Percentiles rank a stretch among this genome's conserved stretches.
Evolutionary conservation across 2,888 invertebrate genomes (phyloP).

Genomic region (Drosophila ustulata): DNA sequence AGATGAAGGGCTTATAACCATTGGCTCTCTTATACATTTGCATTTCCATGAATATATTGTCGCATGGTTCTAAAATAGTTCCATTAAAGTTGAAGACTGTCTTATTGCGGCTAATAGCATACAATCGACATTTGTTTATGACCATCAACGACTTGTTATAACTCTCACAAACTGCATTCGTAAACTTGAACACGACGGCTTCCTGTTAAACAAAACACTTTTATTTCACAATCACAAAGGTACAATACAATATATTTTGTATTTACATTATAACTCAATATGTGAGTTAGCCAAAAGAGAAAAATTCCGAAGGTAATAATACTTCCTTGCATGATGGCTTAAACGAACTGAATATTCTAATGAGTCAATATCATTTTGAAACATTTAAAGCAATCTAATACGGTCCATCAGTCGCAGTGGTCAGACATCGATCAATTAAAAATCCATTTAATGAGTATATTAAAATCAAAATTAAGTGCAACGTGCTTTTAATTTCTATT

Average conservation of each 20-base stretch:
- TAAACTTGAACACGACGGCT: constrained; percentile 10
- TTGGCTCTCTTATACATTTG: constrained; percentile 20
- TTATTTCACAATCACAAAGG: background rate
- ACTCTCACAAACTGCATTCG: constrained; percentile 24
- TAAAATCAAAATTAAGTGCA: background rate
- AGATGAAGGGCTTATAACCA: constrained; percentile 40
- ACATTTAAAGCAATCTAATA: too few species aligned
- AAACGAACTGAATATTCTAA: background rate
- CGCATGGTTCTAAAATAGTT: constrained; percentile 2
- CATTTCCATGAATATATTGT: background rate
- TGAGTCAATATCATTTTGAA: too few species aligned
- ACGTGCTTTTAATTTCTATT: background rate
- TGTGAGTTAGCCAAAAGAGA: background rate
- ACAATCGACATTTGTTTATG: constrained; percentile 27
- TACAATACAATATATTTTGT: background rate
- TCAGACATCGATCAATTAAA: background rate
- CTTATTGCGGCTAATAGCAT: constrained; percentile 24
- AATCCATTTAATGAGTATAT: too few species aligned
- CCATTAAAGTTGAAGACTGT: constrained; percentile 21
- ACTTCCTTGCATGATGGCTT: background rate
- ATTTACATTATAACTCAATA: background rate
- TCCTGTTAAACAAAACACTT: background rate
- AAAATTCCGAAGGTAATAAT: background rate
- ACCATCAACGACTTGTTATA: constrained; percentile 14
- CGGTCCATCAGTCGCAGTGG: too few species aligned